A percentile compares a stretch with the other conserved stretches of the same genome.
phyloP scores from a whole-genome alignment of 2,888 invertebrate genomes.

The Drosophila austrosaltans region DNA sequence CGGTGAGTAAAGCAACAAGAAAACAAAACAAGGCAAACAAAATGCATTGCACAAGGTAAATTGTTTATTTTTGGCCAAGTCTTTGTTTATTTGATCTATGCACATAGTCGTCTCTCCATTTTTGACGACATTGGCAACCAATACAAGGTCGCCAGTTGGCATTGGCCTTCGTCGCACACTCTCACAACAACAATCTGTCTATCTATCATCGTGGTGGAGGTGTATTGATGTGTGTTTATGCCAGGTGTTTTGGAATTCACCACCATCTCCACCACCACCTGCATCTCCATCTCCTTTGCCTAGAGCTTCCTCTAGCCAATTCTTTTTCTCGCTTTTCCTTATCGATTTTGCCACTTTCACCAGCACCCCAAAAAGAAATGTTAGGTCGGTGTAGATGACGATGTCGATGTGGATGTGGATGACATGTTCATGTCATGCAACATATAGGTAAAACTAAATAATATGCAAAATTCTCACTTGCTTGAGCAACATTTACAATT shows the following conservation, averaged over 20 bases:
- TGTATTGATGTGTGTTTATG: background rate
- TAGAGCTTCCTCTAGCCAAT: background rate
- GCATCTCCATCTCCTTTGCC: background rate
- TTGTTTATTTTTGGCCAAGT: conserved; percentile 51
- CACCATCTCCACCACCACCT: background rate
- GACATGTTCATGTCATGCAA: conserved; percentile 4
- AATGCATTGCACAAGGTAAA: conserved; percentile 49
- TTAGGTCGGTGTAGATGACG: background rate
- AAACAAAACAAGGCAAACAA: conserved; percentile 5
- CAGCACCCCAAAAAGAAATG: background rate
- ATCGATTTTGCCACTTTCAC: conserved; percentile 7
- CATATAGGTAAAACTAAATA: conserved; percentile 3
- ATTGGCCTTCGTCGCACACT: conserved; percentile 52
- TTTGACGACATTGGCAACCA: conserved; percentile 48
- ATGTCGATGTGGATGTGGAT: background rate
- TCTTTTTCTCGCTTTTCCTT: background rate
- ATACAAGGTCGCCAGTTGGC: conserved; percentile 67
- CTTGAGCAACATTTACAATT: background rate
- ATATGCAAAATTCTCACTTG: conserved; percentile 11
- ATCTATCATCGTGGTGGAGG: background rate
- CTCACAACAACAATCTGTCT: background rate
- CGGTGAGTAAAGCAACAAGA: conserved; percentile 85
- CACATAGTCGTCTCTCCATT: conserved; percentile 30
- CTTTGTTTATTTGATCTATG: conserved; percentile 30
- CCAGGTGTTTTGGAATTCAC: background rate